Percentiles rank a stretch among this genome's conserved stretches.
These are phyloP conservation scores for Antennarius striatus DNA, from an alignment of 2,113 vertebrate species.

Conservation along the genomic window DNA sequence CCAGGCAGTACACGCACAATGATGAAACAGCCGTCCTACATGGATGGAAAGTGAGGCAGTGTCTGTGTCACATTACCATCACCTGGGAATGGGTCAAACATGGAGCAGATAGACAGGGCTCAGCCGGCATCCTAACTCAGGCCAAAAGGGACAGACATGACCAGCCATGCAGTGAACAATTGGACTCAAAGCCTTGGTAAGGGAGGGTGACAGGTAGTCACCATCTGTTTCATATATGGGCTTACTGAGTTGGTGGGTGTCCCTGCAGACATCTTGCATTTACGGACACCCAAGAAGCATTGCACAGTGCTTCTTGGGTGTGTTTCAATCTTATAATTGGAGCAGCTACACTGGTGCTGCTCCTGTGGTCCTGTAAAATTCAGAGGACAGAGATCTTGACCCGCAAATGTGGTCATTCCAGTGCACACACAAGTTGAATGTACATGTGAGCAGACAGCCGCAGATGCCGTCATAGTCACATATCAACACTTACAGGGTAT, in stretches of 20 bases:
- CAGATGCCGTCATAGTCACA: slow-evolving; percentile 14
- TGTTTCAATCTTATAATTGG: slow-evolving; percentile 76
- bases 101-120: slow-evolving; percentile 60
- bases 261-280: slow-evolving; percentile 77
- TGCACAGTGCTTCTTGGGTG: slow-evolving; percentile 39
- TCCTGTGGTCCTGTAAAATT: slow-evolving; percentile 62
- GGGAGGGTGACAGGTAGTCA: slow-evolving; percentile 57
- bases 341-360: slow-evolving; percentile 63
- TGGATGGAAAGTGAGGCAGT: slow-evolving; percentile 76
- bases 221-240: slow-evolving; percentile 39
- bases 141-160: slow-evolving; percentile 52
- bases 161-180: slow-evolving; percentile 52
- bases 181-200: slow-evolving; percentile 2
- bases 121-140: slow-evolving; percentile 34
- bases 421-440: slow-evolving; percentile 25
- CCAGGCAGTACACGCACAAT: slow-evolving; percentile 4
- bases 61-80: slow-evolving; percentile 57
- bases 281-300: too few relatives aligned
- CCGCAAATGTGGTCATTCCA: slow-evolving; percentile 18
- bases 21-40: slow-evolving; percentile 57
- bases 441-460: slow-evolving; percentile 18
- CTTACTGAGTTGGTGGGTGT: slow-evolving; percentile 67
- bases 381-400: slow-evolving; percentile 56
- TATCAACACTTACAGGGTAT: slow-evolving; percentile 24
- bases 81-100: slow-evolving; percentile 52